Evolutionary conservation across 2,797 vertebrate species (phyloP), one percentile per base, ranked within the genome.

Genomic region (Petrocephalus schoutedeni): DNA sequence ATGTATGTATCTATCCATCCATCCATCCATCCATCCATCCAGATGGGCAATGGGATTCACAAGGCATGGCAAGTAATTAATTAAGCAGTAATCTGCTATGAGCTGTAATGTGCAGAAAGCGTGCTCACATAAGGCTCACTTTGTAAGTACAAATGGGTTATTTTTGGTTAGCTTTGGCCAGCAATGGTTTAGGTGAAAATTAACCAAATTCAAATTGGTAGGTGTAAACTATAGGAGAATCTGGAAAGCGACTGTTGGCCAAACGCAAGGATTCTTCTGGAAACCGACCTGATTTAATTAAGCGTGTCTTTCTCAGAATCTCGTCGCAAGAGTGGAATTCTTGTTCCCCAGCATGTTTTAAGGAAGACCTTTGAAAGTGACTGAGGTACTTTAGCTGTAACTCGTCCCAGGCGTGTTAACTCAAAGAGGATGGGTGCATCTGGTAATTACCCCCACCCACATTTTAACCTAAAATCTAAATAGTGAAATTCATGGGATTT

Each of bases 401-500:
- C 41, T 23, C 8, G 3, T 28, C 1, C 9, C 80, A 28, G 41
- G 19, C 80, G 5, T 23, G 49, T 82, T 82, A 16, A 51, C 1
- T 51, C 49, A n/a, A n/a, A 45, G 6, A 0, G 21, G 51, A 12
- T 4, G 21, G 5, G 0, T 0, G 41, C 14, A 6, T 12, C 80
- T 51, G 4, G 14, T 45, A 36, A 54, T 58, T 7, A 4, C 54
- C 51, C 16, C n/a, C 9, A 6, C 19, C 80, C 71, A 45, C 82
- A 53, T 14, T 16, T 56, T 54, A n/a, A 28, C 36, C 5, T 59
- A 45, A 23, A 36, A 23, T 51, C 10, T 21, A 45, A 86, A 61
- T 41, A 64, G 32, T 64, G 58, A 86, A 64, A 86, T 45, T 61
- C 85, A 56, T 41, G 12, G 58, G 57, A 64, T 86, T 57, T 77